Evolutionary conservation across 2,113 vertebrate genomes (phyloP), one percentile per base, ranked within the genome.

Genomic region (Hydropotes inermis): DNA sequence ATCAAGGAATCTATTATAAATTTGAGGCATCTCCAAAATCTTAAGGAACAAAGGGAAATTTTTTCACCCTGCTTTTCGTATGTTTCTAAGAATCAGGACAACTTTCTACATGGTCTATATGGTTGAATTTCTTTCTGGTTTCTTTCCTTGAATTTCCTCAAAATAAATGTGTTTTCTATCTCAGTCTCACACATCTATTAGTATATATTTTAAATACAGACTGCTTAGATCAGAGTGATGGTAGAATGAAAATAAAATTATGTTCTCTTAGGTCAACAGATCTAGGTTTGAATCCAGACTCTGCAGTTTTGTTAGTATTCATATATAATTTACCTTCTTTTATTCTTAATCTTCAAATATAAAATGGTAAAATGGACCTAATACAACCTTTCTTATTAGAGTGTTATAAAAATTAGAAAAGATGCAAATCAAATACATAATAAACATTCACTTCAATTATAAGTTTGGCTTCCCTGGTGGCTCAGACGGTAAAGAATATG

Each of bases 171-270:
- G 2, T 93, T 67, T 50, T 87, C 5, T 81, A 76, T 9, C 14
- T 52, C 28, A 33, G 11, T 91, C 47, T 91, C n/a, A 84, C 33
- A 28, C 7, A 78, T 55, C 25, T 89, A 28, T 43, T 88, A 91
- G 7, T 47, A 0, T 14, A 36, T 61, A 19, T 61, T 84, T 90
- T 60, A 88, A 14, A 43, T 55, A 60, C 5, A 36, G 12, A 92
- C 4, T 67, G 27, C 43, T 88, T 28, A 81, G 11, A 57, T 64
- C 47, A 91, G 11, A 81, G 43, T 85, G 12, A 93, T 58, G 4
- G 70, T n/a, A 76, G 10, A 88, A 55, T 74, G 36, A 95, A 96
- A 95, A 61, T 85, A 57, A 95, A 96, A 96, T 58, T 83, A 19
- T 96, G 1, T 6, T 60, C 50, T 97, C 61, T 87, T 84, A 91